Evolutionary conservation across 2,797 vertebrate species (phyloP).

Genomic region (Ceryle rudis): DNA sequence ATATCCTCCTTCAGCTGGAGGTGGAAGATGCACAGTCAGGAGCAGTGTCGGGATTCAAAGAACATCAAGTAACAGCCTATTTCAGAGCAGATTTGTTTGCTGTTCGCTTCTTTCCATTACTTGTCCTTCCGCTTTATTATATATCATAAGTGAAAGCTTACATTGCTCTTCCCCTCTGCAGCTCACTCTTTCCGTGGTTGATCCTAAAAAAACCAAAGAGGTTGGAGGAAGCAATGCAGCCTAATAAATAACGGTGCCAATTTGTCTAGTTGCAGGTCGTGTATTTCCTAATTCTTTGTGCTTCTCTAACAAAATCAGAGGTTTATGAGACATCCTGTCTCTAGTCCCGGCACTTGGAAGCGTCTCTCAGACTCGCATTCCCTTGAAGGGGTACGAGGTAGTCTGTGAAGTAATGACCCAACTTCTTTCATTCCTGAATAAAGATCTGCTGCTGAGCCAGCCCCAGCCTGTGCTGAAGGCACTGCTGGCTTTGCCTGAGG

Average conservation of each 20-base stretch:
- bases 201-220: background rate
- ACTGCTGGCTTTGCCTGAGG: background rate
- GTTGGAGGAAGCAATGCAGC: background rate
- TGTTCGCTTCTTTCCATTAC: background rate
- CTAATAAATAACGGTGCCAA: background rate
- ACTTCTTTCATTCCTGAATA: background rate
- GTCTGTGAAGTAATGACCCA: background rate
- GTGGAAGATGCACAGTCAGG: background rate
- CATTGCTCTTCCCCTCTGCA: background rate
- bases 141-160: background rate
- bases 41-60: background rate
- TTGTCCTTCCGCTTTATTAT: background rate
- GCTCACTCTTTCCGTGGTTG: background rate
- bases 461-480: background rate
- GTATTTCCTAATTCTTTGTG: slow-evolving; percentile 24
- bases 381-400: background rate
- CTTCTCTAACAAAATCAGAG: background rate
- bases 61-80: background rate
- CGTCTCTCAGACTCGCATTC: background rate
- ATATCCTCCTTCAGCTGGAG: background rate
- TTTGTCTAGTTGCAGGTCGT: background rate
- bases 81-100: slow-evolving; percentile 3
- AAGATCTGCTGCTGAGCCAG: background rate
- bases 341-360: background rate
- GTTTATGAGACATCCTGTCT: slow-evolving; percentile 32